Evolutionary conservation across 1,140 invertebrate species (phyloP).

Genomic region (Caenorhabditis latens): DNA sequence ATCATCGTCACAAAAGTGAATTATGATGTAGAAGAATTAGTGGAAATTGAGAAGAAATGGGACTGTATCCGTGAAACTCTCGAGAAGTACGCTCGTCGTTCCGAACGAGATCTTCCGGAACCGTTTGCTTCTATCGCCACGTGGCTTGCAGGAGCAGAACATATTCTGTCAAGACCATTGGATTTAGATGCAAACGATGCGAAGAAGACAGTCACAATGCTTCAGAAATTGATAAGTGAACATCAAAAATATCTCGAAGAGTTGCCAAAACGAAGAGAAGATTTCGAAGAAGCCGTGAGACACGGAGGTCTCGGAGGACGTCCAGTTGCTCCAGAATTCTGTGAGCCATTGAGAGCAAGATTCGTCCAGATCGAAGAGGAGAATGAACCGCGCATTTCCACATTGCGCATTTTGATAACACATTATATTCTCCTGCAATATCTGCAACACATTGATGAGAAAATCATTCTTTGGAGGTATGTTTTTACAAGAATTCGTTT

Average conservation of each 20-base stretch:
- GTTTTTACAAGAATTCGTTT: background rate
- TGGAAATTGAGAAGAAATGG: slow-evolving; percentile 62
- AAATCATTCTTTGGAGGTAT: slow-evolving; percentile 60
- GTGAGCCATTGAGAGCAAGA: slow-evolving; percentile 62
- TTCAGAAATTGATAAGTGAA: slow-evolving; percentile 57
- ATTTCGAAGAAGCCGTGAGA: slow-evolving; percentile 42
- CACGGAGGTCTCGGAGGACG: slow-evolving; percentile 57
- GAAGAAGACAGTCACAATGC: slow-evolving; percentile 52
- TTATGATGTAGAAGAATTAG: slow-evolving; percentile 58
- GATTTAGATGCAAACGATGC: slow-evolving; percentile 57
- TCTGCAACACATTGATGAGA: slow-evolving; percentile 60
- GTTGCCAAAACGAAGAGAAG: slow-evolving; percentile 48
- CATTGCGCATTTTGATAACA: slow-evolving; percentile 56
- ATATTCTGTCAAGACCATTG: slow-evolving; percentile 57
- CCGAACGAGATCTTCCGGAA: slow-evolving; percentile 59
- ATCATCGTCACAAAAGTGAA: slow-evolving; percentile 64
- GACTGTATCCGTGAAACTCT: slow-evolving; percentile 55
- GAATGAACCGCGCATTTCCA: slow-evolving; percentile 52
- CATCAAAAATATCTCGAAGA: slow-evolving; percentile 64
- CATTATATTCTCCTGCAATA: slow-evolving; percentile 61
- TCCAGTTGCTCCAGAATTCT: slow-evolving; percentile 60
- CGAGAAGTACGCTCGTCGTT: slow-evolving; percentile 34
- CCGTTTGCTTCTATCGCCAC: slow-evolving; percentile 58
- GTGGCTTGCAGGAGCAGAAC: slow-evolving; percentile 62
- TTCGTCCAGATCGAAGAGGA: slow-evolving; percentile 57